Evolutionary conservation across 2,113 vertebrate species (phyloP), one percentile per base, ranked within the genome.

Genomic region (Drymodes brunneopygia): DNA sequence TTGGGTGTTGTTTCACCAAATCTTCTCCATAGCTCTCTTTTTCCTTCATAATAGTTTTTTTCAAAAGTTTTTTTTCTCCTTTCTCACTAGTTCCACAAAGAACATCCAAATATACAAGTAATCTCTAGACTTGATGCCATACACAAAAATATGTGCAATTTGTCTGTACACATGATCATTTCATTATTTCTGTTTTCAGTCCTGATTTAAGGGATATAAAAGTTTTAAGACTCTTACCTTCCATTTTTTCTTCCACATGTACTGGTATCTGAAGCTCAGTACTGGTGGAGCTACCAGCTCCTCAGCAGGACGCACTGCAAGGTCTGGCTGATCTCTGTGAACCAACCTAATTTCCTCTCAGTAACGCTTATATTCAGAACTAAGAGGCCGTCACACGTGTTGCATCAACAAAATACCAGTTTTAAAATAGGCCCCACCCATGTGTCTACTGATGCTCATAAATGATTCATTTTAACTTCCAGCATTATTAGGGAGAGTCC

Each of bases 391-490:
- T 95, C 92, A 96, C 87, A 92, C 21, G 9, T 92, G 90, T 97
- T 96, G 93, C 92, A 92, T 95, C 94, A 97, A 92, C 90, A 95
- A 97, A 96, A 92, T 95, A 92, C 92, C 87, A 84, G 86, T 87
- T 95, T 93, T 91, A 73, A 94, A 93, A 96, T 72, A 96, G 62
- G 93, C 92, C 93, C 85, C 95, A 96, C 95, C 94, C 95, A 95
- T 82, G 67, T 93, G 78, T 90, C 94, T 96, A 91, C 81, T 79
- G 91, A 97, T 96, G 95, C 95, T 97, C 93, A 97, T 97, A 96
- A 97, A 97, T 95, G 94, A 95, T 90, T 96, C 95, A 97, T 96
- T 96, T 95, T 90, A 91, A 96, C 82, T 96, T 91, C 89, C 91
- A 95, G 79, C 91, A 89, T 94, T 95, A 90, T 94, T 90, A 93